phyloP scores from a whole-genome alignment of 2,888 invertebrate genomes.

The Caenorhabditis sp. region DNA sequence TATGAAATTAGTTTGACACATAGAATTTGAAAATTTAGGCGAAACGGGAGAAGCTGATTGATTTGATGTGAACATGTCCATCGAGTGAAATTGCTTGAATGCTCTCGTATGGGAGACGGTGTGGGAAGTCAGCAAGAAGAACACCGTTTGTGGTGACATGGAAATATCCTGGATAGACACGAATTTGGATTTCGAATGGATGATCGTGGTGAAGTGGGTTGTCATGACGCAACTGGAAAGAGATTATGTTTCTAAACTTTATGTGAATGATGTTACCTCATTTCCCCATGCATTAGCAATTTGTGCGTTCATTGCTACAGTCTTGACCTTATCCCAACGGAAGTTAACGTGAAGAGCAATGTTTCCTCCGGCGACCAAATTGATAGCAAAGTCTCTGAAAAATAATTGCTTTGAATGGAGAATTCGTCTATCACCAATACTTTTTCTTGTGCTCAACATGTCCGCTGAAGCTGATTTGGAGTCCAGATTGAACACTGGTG shows the following conservation, averaged over 20 bases:
- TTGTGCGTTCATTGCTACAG: constrained; percentile 22
- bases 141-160: constrained; percentile 38
- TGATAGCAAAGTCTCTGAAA: constrained; percentile 33
- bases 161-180: constrained; percentile 39
- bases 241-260: background rate
- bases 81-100: constrained; percentile 29
- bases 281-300: constrained; percentile 34
- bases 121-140: constrained; percentile 37
- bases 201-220: constrained; percentile 41
- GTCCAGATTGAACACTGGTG: constrained; percentile 22
- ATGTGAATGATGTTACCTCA: constrained; percentile 33
- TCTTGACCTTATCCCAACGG: constrained; percentile 36
- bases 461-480: constrained; percentile 29
- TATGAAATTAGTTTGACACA: too few species aligned
- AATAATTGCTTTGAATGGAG: background rate
- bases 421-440: constrained; percentile 9
- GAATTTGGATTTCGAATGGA: constrained; percentile 34
- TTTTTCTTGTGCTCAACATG: constrained; percentile 33
- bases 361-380: constrained; percentile 31
- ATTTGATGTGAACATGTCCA: constrained; percentile 31
- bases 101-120: constrained; percentile 30
- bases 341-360: constrained; percentile 34
- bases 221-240: constrained; percentile 27
- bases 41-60: constrained; percentile 25
- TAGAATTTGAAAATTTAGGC: constrained; percentile 4